Conservation (phyloP, 2,797 vertebrate genomes). For the Propithecus deckenii region DNA sequence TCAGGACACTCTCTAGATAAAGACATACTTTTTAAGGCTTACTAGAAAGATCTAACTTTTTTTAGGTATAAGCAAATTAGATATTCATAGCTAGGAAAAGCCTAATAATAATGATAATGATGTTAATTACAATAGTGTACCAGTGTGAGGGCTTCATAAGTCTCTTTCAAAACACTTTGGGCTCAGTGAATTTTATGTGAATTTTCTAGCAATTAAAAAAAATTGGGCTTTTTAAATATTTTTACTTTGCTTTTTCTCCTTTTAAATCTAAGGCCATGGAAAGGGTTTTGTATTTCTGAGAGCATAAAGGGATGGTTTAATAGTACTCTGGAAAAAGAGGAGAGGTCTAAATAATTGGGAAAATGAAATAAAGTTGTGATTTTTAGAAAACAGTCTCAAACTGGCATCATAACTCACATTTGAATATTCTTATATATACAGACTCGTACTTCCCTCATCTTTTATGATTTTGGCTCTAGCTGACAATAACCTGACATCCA, state of each 20-base stretch:
- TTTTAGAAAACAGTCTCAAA: constrained; percentile 3
- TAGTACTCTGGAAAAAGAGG: background rate
- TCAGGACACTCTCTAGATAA: background rate
- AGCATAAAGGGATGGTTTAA: background rate
- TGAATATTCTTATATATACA: background rate
- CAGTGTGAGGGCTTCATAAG: background rate
- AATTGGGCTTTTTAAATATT: background rate
- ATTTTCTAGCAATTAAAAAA: constrained; percentile 6
- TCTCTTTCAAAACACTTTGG: background rate
- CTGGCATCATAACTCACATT: background rate
- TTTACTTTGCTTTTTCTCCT: background rate
- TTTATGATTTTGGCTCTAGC: background rate
- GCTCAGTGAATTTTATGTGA: background rate
- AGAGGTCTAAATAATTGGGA: background rate
- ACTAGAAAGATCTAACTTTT: background rate
- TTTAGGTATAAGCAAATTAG: background rate
- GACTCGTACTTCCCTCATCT: background rate
- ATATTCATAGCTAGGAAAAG: constrained; percentile 17
- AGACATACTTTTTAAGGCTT: background rate
- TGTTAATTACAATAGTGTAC: background rate
- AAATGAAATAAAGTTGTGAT: background rate
- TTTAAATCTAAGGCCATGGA: background rate
- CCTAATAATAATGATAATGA: background rate
- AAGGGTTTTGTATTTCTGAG: background rate
- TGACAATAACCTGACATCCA: background rate